Base-by-base conservation (phyloP, 2,797 vertebrate species). In the Epinephelus coioides region DNA sequence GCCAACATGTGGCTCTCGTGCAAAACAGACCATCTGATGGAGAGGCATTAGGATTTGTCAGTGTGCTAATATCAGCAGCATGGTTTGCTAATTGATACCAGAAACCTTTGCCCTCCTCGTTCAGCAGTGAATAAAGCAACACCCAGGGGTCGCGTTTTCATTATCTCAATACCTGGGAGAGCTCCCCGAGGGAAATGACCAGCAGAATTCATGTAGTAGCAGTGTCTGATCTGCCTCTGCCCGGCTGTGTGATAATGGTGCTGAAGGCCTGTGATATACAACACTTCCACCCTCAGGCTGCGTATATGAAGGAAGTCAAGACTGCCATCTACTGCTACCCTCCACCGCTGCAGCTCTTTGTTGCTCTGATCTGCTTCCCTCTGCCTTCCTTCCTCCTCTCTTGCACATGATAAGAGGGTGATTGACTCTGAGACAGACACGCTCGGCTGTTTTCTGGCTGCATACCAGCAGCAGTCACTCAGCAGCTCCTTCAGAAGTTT, bases 281-380 rank as follows among this genome's bases (percentile, higher is more conserved):
- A 90, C 87, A 86, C 91, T 86, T 74, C 74, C 66, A 27, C 83
- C 89, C 88, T 62, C 47, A 0, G 82, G 82, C 88, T 69, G 83
- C 59, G 85, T 82, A 90, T 55, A 73, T 79, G 89, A 85, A 87
- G 94, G 95, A 96, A 96, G 97, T 95, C 96, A 96, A 97, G 96
- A 97, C 97, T 98, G 97, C 97, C 97, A 97, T 96, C 97, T 98
- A 94, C 97, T 97, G 97, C 96, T 95, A 83, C 95, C 95, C 79
- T 92, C 95, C 88, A 84, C 86, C 88, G 71, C 93, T 90, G 82
- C 88, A 87, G 90, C 91, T 83, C 84, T 84, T 79, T 76, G 85
- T 82, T 68, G 71, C 78, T 88, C 85, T 44, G 78, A 83, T 82
- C 84, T 60, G 59, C 54, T 59, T 76, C 46, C 69, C 69, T 55